Evolutionary conservation across 2,113 vertebrate genomes (phyloP).

Genomic region (Cettia cetti): DNA sequence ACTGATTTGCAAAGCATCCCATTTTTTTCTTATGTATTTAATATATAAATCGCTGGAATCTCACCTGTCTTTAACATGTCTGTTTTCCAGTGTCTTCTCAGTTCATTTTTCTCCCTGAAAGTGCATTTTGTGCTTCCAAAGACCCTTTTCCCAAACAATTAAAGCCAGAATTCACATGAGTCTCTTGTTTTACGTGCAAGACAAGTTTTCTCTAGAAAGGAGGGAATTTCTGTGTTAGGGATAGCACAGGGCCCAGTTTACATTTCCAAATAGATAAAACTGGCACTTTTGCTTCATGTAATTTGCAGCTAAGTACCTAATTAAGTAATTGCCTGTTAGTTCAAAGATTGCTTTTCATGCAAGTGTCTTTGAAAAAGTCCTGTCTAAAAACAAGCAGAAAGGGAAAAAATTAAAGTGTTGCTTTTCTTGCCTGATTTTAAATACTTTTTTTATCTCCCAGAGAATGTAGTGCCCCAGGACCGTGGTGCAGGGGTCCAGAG

Average conservation of each 20-base stretch:
- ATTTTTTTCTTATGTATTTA: not conserved
- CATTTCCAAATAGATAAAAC: not conserved
- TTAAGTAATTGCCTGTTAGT: conserved; percentile 31
- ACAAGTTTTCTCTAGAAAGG: not conserved
- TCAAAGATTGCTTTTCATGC: not conserved
- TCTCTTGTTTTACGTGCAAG: not conserved
- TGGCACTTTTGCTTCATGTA: not conserved
- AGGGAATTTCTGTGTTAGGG: not conserved
- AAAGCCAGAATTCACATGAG: not conserved
- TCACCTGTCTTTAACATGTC: not conserved
- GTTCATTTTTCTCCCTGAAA: not conserved
- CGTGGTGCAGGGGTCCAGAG: not conserved
- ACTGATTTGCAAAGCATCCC: not conserved
- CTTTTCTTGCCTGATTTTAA: not conserved
- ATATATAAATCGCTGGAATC: not conserved
- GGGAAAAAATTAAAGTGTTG: not conserved
- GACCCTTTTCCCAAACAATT: accelerated
- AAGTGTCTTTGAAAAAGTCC: not conserved
- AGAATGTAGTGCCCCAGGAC: accelerated
- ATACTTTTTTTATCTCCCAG: not conserved
- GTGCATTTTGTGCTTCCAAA: not conserved
- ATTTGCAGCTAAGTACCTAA: conserved; percentile 25
- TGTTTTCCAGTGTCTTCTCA: not conserved
- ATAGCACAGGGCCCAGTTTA: not conserved
- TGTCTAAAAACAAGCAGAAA: not conserved